Base-by-base conservation (phyloP, 1,140 invertebrate genomes). In the Pseudomyrmex sp. region DNA sequence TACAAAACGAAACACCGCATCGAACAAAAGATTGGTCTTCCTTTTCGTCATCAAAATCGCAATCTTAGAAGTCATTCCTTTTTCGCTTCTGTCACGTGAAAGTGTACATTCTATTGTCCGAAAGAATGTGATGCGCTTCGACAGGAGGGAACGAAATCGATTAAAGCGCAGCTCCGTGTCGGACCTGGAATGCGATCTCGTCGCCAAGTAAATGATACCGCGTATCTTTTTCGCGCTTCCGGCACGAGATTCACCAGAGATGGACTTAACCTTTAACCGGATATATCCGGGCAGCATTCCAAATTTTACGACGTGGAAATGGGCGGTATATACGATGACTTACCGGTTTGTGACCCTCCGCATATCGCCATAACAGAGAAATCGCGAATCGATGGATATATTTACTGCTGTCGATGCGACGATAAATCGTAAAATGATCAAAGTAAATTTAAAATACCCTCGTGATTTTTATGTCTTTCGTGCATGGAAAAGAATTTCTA, bases 261-360 rank as follows among this genome's bases (percentile, higher is more conserved):
- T 86, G 79, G 66, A 63, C 70, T 80, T 18, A 26, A 76, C 85
- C 69, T 85, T 87, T 87, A 86, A 87, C 85, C 80, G 66, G 72
- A 87, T 83, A 35, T 35, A 86, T 46, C 44, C 85, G 79, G 85
- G 85, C 85, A 83, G 70, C 79, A 86, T 87, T 86, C 85, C 85
- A 87, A 83, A 87, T 86, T 87, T 87, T 86, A 87, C 85, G 72
- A 76, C 48, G 79, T 83, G 72, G 79, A 76, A 83, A 70, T 85
- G 79, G 50, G 70, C 75, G 79, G 73, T 68, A 52, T 76, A 66
- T 65, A 77, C 66, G n/a, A 4, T 12, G 44, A 12, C 54, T 79
- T 23, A 10, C 12, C 54, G 52, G 52, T 46, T n/a, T n/a, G n/a
- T 50, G 76, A 61, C 44, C 66, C 66, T 48, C 7, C 54, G 59